A percentile compares a stretch with the other conserved stretches of the same genome.
These are phyloP conservation scores for Apodemus sylvaticus DNA, from an alignment of 2,113 vertebrate species.

Conservation along the genomic window DNA sequence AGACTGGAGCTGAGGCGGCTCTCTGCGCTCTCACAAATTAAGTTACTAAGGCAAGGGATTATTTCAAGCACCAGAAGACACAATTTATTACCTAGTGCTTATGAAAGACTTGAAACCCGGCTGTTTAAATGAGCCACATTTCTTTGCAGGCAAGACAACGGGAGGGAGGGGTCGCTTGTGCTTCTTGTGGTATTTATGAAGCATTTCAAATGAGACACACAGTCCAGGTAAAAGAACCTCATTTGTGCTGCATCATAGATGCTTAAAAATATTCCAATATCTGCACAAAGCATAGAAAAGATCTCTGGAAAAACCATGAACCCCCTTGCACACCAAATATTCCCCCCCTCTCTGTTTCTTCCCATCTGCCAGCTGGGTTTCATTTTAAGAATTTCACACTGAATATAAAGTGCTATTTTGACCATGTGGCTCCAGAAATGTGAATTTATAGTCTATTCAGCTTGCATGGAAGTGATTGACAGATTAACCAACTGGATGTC, in stretches of 20 bases:
- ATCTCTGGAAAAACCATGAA: slow-evolving; percentile 62
- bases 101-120: slow-evolving; percentile 19
- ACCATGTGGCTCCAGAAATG: slow-evolving; percentile 81
- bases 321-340: slow-evolving; percentile 59
- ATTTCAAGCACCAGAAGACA: slow-evolving; percentile 12
- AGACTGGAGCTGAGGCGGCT: neutral
- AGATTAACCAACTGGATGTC: slow-evolving; percentile 66
- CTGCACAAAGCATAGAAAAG: slow-evolving; percentile 63
- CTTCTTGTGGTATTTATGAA: slow-evolving; percentile 31
- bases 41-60: slow-evolving; percentile 40
- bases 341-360: slow-evolving; percentile 50
- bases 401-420: slow-evolving; percentile 82
- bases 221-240: slow-evolving; percentile 34
- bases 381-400: slow-evolving; percentile 83
- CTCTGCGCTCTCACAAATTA: neutral
- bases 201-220: slow-evolving; percentile 27
- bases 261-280: slow-evolving; percentile 53
- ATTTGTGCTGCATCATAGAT: slow-evolving; percentile 56
- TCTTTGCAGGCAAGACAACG: slow-evolving; percentile 35
- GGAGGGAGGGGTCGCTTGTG: neutral
- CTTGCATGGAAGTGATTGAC: slow-evolving; percentile 68
- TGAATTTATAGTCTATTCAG: slow-evolving; percentile 80
- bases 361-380: slow-evolving; percentile 79
- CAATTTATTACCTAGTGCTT: slow-evolving; percentile 26
- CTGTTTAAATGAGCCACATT: slow-evolving; percentile 17